A percentile compares a stretch with the other conserved stretches of the same genome.
Conservation (phyloP, 2,888 invertebrate species). For the Cremastinae sp. region DNA sequence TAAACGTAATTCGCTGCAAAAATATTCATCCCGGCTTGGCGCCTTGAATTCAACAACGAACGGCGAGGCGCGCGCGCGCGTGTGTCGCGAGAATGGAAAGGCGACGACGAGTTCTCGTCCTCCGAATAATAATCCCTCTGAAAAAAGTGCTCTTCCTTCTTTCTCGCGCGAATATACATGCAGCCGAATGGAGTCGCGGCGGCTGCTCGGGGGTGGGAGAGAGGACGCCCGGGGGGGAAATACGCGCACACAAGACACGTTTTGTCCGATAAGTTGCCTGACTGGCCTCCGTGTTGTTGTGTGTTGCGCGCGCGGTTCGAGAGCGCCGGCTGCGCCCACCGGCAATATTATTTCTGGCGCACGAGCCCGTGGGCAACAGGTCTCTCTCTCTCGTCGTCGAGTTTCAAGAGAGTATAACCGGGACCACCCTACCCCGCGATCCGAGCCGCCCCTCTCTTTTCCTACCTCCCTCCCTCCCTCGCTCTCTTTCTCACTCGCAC, state of each 20-base stretch:
- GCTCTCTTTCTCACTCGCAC: background rate
- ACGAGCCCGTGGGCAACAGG: conserved; percentile 56
- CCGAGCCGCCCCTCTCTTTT: background rate
- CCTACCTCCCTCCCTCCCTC: background rate
- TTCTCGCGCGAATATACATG: background rate
- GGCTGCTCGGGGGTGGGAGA: no score
- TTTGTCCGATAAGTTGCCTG: conserved; percentile 53
- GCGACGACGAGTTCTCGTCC: conserved; percentile 45
- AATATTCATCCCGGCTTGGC: conserved; percentile 48
- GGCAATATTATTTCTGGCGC: conserved; percentile 56
- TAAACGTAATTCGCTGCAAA: conserved; percentile 38
- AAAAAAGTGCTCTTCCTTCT: background rate
- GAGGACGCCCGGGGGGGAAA: no score
- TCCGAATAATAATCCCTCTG: conserved; percentile 13
- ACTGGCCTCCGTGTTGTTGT: conserved; percentile 46
- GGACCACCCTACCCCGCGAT: background rate
- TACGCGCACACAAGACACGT: conserved; percentile 47
- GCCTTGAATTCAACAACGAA: conserved; percentile 26
- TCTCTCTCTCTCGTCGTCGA: conserved; percentile 45
- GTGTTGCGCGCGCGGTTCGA: conserved; percentile 34
- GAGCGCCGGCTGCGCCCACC: conserved; percentile 55
- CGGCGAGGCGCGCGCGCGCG: no score
- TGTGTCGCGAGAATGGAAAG: conserved; percentile 40
- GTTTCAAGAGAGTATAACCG: conserved; percentile 52
- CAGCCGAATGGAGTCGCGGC: no score